These are phyloP conservation scores for Strigamia crassipes DNA, from an alignment of 2,888 invertebrate genomes.

Conservation along the genomic window DNA sequence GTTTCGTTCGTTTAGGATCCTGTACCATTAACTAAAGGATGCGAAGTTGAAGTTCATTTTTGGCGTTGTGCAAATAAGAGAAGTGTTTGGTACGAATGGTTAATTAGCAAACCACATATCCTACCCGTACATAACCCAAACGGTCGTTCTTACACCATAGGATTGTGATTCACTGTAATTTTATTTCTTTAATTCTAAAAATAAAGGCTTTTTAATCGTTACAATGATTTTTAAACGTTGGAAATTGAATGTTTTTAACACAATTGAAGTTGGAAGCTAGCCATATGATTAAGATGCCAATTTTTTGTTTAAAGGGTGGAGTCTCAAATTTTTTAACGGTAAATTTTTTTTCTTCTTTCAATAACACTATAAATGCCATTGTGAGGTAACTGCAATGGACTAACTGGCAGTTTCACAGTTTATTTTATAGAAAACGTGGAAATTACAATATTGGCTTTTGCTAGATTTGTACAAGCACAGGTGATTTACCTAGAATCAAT, in stretches of 20 bases:
- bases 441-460: constrained; percentile 24
- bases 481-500: neutral
- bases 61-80: constrained; percentile 81
- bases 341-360: neutral
- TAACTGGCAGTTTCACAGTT: constrained; percentile 10
- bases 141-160: constrained; percentile 75
- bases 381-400: neutral
- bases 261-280: constrained; percentile 5
- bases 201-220: neutral
- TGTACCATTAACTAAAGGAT: constrained; percentile 71
- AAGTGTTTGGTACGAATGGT: constrained; percentile 97
- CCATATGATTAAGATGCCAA: neutral
- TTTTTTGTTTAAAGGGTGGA: neutral
- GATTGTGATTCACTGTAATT: constrained; percentile 60
- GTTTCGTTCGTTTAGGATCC: constrained; percentile 67
- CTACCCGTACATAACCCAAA: constrained; percentile 71
- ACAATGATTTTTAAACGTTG: neutral
- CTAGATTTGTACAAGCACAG: constrained; percentile 38
- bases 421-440: neutral
- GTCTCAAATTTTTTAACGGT: neutral
- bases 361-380: neutral
- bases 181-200: neutral
- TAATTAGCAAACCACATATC: constrained; percentile 68
- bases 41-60: constrained; percentile 76
- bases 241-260: neutral